Percentiles rank a stretch among this genome's conserved stretches.
Conservation (phyloP, 2,113 vertebrate species). For the Centrocercus urophasianus region DNA sequence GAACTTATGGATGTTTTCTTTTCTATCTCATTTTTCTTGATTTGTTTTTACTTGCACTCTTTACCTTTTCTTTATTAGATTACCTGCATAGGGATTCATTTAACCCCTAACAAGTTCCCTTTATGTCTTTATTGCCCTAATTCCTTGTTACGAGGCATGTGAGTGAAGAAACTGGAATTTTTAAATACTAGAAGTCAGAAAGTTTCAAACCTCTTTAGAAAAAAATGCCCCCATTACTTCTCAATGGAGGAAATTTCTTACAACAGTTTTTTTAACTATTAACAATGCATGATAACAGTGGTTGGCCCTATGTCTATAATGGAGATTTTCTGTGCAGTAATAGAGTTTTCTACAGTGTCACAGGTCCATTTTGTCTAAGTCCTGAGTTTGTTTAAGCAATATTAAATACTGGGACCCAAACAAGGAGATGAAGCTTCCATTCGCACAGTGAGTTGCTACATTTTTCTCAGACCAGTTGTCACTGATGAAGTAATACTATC, state of each 20-base stretch:
- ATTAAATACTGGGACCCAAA: fast-evolving
- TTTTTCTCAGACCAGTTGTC: neutral
- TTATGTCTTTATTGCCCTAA: neutral
- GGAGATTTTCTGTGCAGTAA: neutral
- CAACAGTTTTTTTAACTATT: fast-evolving
- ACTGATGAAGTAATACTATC: neutral
- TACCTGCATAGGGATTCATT: neutral
- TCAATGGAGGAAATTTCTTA: neutral
- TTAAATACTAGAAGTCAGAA: neutral
- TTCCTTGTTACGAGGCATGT: neutral
- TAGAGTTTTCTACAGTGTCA: neutral
- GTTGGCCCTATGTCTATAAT: neutral
- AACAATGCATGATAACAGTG: neutral
- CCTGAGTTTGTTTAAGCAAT: neutral
- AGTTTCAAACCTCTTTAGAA: neutral
- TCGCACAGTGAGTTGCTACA: neutral
- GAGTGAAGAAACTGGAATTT: neutral
- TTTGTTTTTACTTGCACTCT: fast-evolving
- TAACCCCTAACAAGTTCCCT: neutral
- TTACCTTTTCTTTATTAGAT: neutral
- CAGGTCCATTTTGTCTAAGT: neutral
- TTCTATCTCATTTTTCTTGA: neutral
- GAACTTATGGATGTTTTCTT: neutral
- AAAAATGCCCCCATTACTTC: neutral
- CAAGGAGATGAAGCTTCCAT: neutral